A percentile compares a stretch with the other conserved stretches of the same genome.
phyloP scores from a whole-genome alignment of 2,113 vertebrate species.

The Gopherus evgoodei region DNA sequence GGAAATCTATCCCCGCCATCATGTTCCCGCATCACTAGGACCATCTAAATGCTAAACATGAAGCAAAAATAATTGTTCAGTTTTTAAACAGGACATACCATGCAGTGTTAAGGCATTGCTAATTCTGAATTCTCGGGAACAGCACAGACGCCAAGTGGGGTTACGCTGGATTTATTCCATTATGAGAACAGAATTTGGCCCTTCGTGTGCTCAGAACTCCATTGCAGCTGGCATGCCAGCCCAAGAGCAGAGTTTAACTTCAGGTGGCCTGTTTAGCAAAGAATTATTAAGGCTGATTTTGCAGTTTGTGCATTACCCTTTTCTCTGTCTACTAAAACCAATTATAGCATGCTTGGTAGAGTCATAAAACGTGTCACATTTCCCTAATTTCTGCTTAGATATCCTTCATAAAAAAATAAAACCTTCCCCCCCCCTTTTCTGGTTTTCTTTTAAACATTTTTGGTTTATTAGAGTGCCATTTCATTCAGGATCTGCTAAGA shows the following conservation, averaged over 20 bases:
- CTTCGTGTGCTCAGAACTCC: rapidly evolving
- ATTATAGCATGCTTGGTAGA: background rate
- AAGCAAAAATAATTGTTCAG: too few relatives aligned
- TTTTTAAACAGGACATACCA: too few relatives aligned
- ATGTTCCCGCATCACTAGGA: too few relatives aligned
- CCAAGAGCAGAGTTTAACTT: background rate
- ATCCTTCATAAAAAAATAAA: slow-evolving; percentile 13
- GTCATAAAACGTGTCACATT: background rate
- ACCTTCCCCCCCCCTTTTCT: rapidly evolving
- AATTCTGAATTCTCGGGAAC: too few relatives aligned
- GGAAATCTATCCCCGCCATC: too few relatives aligned
- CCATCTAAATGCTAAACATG: too few relatives aligned
- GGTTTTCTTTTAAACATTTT: background rate
- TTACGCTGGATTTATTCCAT: background rate
- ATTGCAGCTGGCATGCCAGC: background rate
- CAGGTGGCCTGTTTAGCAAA: background rate
- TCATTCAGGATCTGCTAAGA: slow-evolving; percentile 4
- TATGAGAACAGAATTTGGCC: background rate
- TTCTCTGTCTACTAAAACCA: rapidly evolving
- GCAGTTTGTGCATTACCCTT: background rate
- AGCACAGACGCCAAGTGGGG: too few relatives aligned
- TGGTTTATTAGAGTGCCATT: background rate
- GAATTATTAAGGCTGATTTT: background rate
- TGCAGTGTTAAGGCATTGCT: too few relatives aligned
- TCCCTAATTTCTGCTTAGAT: background rate